Base-by-base conservation (phyloP, 1,140 invertebrate species). In the Palaemon carinicauda region DNA sequence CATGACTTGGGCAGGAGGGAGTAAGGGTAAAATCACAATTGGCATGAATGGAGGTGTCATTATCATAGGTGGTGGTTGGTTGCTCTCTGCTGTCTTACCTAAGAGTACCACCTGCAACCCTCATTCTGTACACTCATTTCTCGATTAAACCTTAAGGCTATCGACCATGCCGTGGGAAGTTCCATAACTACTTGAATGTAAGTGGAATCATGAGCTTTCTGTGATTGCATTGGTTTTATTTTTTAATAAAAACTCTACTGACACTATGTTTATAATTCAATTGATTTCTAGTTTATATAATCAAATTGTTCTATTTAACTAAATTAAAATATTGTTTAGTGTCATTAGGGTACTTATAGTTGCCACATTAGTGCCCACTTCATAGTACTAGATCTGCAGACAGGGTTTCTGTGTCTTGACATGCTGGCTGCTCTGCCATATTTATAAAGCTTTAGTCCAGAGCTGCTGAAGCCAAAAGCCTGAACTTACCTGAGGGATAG, bases 291-390 rank as follows among this genome's bases (percentile, higher is more conserved):
- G 41, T 41, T 3, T 7, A 41, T 41, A 65, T 15, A 24, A 3
- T 69, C 14, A n/a, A 3, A 21, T 69, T 17, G 19, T 21, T 69
- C 4, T 17, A n/a, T 69, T 69, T 5, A 12, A 5, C 24, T 21
- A 21, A 15, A 12, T 9, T n/a, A 51, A 51, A 19, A 21, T 51
- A 21, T 21, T 78, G n/a, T 15, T 24, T 73, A 21, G 77, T 33
- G 31, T 86, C 77, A 86, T 50, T 65, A 31, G 54, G 54, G 83
- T n/a, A 27, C 21, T 29, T 50, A 86, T 86, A 77, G 83, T 80
- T 71, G 73, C 75, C 77, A 86, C 77, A 79, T 86, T 86, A 86
- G 83, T 86, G 83, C 83, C 83, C 83, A 85, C 83, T 85, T 80
- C 74, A 65, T 85, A 85, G 83, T 85, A 19, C 60, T 85, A 84